Percentiles rank a stretch among this genome's conserved stretches.
Conservation (phyloP, 2,888 invertebrate species). For the Drosophila formosana region DNA sequence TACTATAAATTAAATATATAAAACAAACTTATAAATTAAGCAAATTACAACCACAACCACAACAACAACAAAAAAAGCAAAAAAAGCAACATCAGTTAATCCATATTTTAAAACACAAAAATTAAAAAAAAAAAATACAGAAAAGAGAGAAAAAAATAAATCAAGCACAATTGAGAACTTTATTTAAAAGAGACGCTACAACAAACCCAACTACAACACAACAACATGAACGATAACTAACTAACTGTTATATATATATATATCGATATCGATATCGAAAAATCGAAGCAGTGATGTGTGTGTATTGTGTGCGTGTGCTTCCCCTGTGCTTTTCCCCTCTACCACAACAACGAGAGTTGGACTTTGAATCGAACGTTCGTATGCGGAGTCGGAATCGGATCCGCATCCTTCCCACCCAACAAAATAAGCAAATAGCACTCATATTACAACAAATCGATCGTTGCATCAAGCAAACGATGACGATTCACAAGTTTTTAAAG, state of each 20-base stretch:
- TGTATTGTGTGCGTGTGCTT: constrained; percentile 48
- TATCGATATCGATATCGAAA: constrained; percentile 10
- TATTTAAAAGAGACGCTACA: constrained; percentile 68
- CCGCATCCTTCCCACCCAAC: constrained; percentile 8
- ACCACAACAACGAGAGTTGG: constrained; percentile 54
- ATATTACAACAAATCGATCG: constrained; percentile 18
- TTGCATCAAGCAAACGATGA: background rate
- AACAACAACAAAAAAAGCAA: constrained; percentile 14
- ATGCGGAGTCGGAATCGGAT: constrained; percentile 25
- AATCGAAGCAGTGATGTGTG: constrained; percentile 53
- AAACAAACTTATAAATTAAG: constrained; percentile 61
- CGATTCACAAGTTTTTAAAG: constrained; percentile 1
- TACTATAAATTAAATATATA: constrained; percentile 31
- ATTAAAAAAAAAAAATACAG: constrained; percentile 57
- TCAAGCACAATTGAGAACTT: constrained; percentile 70
- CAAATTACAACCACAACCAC: constrained; percentile 48
- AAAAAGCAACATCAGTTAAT: constrained; percentile 43
- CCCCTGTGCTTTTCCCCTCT: constrained; percentile 51
- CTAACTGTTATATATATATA: constrained; percentile 5
- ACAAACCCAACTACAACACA: constrained; percentile 44
- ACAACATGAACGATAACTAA: constrained; percentile 59
- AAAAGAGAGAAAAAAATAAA: constrained; percentile 68
- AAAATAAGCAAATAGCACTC: constrained; percentile 40
- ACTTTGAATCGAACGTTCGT: constrained; percentile 39
- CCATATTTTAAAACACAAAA: constrained; percentile 44